A percentile compares a stretch with the other conserved stretches of the same genome.
Conservation (phyloP, 1,140 invertebrate genomes). For the Eriocheir sinensis region DNA sequence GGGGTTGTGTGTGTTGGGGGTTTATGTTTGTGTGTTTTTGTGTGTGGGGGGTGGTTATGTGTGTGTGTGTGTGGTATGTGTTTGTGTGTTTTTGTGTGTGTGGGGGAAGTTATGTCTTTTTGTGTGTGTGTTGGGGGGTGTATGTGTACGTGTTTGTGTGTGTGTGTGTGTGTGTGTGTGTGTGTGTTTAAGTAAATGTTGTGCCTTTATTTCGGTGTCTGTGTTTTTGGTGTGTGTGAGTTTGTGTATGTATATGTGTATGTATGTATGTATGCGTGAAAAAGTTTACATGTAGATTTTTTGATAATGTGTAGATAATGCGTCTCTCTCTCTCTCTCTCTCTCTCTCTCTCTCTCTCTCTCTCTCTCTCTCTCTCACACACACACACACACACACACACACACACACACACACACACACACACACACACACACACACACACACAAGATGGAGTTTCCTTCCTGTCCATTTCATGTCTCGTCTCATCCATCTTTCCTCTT, state of each 20-base stretch:
- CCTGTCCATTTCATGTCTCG: neutral
- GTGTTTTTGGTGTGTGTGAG: constrained; percentile 29
- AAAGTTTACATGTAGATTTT: neutral
- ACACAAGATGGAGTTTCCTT: neutral
- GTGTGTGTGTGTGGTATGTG: constrained; percentile 35
- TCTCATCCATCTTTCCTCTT: neutral
- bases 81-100: constrained; percentile 3
- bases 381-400: too few relatives aligned
- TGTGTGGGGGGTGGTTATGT: too few relatives aligned
- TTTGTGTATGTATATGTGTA: constrained; percentile 33
- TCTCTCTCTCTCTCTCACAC: too few relatives aligned
- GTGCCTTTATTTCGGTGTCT: neutral
- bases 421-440: too few relatives aligned
- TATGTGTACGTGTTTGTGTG: neutral
- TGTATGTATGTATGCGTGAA: neutral
- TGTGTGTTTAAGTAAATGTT: constrained; percentile 3
- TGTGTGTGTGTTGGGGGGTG: constrained; percentile 46
- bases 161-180: constrained; percentile 24
- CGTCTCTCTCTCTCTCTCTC: too few relatives aligned
- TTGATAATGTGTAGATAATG: neutral
- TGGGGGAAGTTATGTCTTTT: neutral
- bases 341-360: too few relatives aligned
- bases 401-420: too few relatives aligned
- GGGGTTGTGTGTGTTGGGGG: too few relatives aligned
- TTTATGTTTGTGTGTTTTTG: constrained; percentile 15